A percentile compares a stretch with the other conserved stretches of the same genome.
Evolutionary conservation across 2,797 vertebrate species (phyloP).

Genomic region (Poeciliopsis turneri): DNA sequence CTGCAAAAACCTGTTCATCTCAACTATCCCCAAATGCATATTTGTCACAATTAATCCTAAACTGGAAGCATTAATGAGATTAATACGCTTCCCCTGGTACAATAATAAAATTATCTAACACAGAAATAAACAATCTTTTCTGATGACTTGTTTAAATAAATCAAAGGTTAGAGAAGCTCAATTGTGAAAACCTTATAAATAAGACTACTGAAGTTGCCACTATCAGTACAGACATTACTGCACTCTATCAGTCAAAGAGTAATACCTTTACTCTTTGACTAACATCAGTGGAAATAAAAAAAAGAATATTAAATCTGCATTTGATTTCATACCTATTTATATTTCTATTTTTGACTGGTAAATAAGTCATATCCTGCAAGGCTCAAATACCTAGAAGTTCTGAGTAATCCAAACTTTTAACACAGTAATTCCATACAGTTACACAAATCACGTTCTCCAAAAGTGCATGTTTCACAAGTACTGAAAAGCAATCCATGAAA

Average conservation of each 20-base stretch:
- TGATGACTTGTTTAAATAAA: not conserved
- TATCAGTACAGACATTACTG: not conserved
- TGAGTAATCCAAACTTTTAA: not conserved
- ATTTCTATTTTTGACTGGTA: not conserved
- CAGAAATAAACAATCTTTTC: not conserved
- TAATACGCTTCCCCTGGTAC: slow-evolving; percentile 3
- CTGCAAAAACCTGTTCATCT: slow-evolving; percentile 11
- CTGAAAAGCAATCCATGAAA: slow-evolving; percentile 1
- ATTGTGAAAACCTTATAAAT: not conserved
- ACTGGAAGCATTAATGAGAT: not conserved
- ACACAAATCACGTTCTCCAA: slow-evolving; percentile 6
- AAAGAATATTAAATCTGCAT: not conserved
- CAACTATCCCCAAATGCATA: not conserved
- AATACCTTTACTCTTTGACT: not conserved
- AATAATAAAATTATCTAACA: not conserved
- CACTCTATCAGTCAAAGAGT: too few relatives aligned
- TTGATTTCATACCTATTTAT: not conserved
- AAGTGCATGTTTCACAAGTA: slow-evolving; percentile 12
- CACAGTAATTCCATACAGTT: not conserved
- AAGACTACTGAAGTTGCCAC: not conserved
- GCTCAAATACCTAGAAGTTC: not conserved
- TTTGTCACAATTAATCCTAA: slow-evolving; percentile 23
- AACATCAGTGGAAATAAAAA: not conserved
- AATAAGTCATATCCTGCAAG: not conserved
- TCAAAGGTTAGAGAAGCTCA: not conserved